Percentiles rank a stretch among this genome's conserved stretches.
Conservation (phyloP, 2,888 invertebrate species). For the Phania funesta region DNA sequence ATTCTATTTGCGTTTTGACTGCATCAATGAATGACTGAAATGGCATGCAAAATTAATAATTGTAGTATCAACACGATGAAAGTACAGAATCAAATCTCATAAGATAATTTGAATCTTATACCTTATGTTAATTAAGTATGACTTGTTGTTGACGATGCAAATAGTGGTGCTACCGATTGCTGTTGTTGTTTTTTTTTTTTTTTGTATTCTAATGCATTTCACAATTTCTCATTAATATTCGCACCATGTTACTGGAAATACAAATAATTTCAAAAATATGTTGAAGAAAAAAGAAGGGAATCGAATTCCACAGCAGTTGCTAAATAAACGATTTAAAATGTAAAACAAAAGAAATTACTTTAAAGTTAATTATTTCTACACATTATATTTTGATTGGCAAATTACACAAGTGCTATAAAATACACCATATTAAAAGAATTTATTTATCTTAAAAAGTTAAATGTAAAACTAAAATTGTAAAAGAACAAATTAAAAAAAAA, state of each 20-base stretch:
- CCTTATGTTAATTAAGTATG: background rate
- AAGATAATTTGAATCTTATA: background rate
- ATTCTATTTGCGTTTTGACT: conserved; percentile 34
- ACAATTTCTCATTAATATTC: conserved; percentile 58
- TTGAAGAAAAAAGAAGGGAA: too few relatives aligned
- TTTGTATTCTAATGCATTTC: conserved; percentile 5
- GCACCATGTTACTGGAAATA: conserved; percentile 32
- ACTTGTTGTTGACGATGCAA: background rate
- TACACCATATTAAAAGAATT: too few relatives aligned
- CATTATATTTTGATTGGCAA: too few relatives aligned
- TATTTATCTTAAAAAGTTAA: too few relatives aligned
- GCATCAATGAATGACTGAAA: conserved; percentile 9
- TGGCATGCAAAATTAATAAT: background rate
- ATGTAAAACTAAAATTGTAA: too few relatives aligned
- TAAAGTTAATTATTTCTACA: too few relatives aligned
- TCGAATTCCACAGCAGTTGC: too few relatives aligned
- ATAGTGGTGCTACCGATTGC: background rate
- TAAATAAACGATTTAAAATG: too few relatives aligned
- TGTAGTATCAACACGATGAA: background rate
- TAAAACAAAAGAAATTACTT: too few relatives aligned
- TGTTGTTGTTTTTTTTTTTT: conserved; percentile 4
- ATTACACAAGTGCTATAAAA: too few relatives aligned
- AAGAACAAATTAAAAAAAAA: too few relatives aligned
- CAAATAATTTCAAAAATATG: conserved; percentile 58
- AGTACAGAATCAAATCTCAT: background rate